These are phyloP conservation scores for Hylomyscus alleni DNA, from an alignment of 2,797 vertebrate species.

Conservation along the genomic window DNA sequence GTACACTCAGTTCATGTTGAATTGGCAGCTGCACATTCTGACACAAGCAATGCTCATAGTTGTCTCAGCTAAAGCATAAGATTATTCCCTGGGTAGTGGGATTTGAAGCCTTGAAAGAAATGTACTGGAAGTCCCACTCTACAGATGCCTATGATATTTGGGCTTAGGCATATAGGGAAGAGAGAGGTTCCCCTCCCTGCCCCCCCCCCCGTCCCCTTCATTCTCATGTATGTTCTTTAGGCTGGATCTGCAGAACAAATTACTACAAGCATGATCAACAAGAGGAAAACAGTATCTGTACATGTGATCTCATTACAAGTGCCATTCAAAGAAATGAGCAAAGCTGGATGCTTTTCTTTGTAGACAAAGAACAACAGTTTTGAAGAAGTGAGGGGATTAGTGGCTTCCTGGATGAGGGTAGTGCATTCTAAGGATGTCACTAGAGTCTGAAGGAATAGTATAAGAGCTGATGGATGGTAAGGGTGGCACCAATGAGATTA, in stretches of 20 bases:
- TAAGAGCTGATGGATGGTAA: not conserved
- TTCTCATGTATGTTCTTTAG: not conserved
- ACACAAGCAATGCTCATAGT: constrained; percentile 58
- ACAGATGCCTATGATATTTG: not conserved
- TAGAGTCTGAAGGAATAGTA: not conserved
- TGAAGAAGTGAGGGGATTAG: not conserved
- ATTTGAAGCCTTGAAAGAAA: constrained; percentile 24
- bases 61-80: constrained; percentile 46
- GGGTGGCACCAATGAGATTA: not conserved
- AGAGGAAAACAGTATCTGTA: not conserved
- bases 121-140: not conserved
- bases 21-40: not conserved
- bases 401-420: not conserved
- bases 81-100: not conserved
- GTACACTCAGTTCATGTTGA: constrained; percentile 82
- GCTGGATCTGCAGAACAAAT: not conserved
- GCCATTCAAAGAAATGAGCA: not conserved
- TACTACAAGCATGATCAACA: not conserved
- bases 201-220: not conserved
- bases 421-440: not conserved
- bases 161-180: not conserved
- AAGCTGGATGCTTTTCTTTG: not conserved
- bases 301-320: not conserved
- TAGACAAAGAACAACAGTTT: not conserved
- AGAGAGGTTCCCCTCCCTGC: not conserved